Evolutionary conservation across 2,797 vertebrate species (phyloP).

Genomic region (Muscicapa striata): DNA sequence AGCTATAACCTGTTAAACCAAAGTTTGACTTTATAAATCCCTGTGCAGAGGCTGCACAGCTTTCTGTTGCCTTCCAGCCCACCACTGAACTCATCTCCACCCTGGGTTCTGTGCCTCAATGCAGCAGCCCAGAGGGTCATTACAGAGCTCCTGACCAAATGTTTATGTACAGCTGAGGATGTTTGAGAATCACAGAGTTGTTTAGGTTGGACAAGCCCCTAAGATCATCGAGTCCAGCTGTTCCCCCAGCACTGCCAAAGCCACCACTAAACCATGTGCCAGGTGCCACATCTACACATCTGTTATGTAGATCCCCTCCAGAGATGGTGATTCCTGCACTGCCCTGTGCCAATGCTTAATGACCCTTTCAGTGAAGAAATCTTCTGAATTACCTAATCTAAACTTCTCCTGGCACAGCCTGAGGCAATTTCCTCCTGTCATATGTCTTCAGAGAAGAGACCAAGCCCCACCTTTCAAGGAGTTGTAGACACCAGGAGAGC

Average conservation of each 20-base stretch:
- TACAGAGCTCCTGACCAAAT: not conserved
- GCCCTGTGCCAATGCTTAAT: not conserved
- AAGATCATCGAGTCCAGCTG: not conserved
- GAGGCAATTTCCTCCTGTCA: not conserved
- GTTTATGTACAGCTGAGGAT: accelerated
- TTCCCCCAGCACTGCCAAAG: not conserved
- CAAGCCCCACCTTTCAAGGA: not conserved
- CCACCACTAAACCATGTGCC: not conserved
- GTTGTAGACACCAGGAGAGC: not conserved
- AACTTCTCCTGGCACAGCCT: not conserved
- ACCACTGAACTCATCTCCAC: accelerated
- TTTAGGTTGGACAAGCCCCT: not conserved
- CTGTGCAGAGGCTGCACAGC: not conserved
- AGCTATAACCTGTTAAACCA: not conserved
- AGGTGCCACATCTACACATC: not conserved
- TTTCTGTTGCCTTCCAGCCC: not conserved
- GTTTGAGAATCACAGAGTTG: not conserved
- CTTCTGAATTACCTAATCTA: not conserved
- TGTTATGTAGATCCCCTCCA: not conserved
- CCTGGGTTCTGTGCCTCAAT: accelerated
- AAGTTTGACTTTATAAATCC: not conserved
- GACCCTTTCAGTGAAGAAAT: not conserved
- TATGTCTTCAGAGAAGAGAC: not conserved
- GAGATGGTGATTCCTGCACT: not conserved
- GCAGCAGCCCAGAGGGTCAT: accelerated